Percentiles rank a stretch among this genome's conserved stretches.
phyloP scores from a whole-genome alignment of 2,888 invertebrate genomes.

The Coremacera marginata region DNA sequence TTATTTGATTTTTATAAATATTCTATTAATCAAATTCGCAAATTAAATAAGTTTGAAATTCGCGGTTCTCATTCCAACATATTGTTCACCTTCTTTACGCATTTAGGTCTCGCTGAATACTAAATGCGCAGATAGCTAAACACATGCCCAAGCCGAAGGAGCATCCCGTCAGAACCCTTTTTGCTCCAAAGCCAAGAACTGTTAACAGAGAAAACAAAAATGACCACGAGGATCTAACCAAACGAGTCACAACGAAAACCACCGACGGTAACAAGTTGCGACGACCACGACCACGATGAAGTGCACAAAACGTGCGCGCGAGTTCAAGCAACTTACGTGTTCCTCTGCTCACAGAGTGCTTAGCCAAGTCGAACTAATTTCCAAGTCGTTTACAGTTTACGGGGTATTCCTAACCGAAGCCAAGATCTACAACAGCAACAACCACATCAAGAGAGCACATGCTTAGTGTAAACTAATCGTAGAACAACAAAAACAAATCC shows the following conservation, averaged over 20 bases:
- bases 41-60: no score
- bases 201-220: neutral
- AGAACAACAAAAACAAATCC: neutral
- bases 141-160: neutral
- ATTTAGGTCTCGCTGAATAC: conserved; percentile 23
- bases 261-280: neutral
- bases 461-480: no score
- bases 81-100: conserved; percentile 16
- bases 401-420: neutral
- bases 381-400: neutral
- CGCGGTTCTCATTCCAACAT: no score
- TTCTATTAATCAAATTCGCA: no score
- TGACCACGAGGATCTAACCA: neutral
- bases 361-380: neutral
- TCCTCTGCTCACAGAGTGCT: conserved; percentile 12
- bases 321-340: conserved; percentile 14
- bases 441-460: neutral
- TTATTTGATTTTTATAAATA: no score
- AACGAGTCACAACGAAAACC: conserved; percentile 5
- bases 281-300: neutral
- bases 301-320: conserved; percentile 6
- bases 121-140: neutral
- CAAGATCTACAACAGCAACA: conserved; percentile 6
- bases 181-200: conserved; percentile 13
- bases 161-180: conserved; percentile 20